These are phyloP conservation scores for Nesidiocoris tenuis DNA, from an alignment of 2,888 invertebrate genomes.

Conservation along the genomic window DNA sequence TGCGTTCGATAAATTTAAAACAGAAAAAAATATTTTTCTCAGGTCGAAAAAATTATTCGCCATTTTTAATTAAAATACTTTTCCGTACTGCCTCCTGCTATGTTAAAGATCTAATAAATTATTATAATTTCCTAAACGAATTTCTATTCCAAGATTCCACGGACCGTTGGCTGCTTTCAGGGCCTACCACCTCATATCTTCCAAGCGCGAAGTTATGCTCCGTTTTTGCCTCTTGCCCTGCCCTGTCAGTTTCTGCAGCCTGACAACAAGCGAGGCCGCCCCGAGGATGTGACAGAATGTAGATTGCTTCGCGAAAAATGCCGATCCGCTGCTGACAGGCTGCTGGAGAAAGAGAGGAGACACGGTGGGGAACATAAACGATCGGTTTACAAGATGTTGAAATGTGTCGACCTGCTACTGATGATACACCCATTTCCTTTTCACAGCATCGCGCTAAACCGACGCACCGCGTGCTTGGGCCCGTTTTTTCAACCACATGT, in stretches of 20 bases:
- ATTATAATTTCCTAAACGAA: no score
- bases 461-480: constrained; percentile 21
- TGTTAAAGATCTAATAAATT: no score
- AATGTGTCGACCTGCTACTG: constrained; percentile 22
- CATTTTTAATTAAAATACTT: no score
- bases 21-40: no score
- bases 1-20: no score
- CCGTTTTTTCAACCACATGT: constrained; percentile 20
- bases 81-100: no score
- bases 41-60: no score
- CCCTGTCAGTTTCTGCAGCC: not conserved
- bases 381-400: constrained; percentile 41
- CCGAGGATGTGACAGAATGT: constrained; percentile 39
- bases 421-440: constrained; percentile 38
- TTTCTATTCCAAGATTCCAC: no score
- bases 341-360: not conserved
- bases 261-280: not conserved
- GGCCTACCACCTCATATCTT: not conserved
- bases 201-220: constrained; percentile 1
- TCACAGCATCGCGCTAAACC: constrained; percentile 25
- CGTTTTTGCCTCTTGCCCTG: constrained; percentile 1
- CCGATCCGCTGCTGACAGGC: constrained; percentile 9
- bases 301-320: constrained; percentile 36
- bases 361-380: constrained; percentile 6
- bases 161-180: no score